A percentile compares a stretch with the other conserved stretches of the same genome.
Evolutionary conservation across 1,140 invertebrate species (phyloP).

Genomic region (Popillia japonica): DNA sequence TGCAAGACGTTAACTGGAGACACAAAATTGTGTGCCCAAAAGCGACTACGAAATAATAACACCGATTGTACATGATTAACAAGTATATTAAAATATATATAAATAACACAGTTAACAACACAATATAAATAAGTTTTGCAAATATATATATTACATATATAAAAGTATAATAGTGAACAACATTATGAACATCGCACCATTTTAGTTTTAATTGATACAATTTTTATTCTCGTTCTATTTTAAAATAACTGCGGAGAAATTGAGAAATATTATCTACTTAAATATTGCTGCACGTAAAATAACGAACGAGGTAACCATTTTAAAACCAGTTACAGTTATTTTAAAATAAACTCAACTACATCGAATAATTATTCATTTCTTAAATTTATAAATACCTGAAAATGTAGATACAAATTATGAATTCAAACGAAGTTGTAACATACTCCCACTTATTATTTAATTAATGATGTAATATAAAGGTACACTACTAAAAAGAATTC

Average conservation of each 20-base stretch:
- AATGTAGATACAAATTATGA: neutral
- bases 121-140: constrained; percentile 29
- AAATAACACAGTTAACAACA: constrained; percentile 31
- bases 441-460: neutral
- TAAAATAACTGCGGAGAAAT: neutral
- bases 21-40: too few species aligned
- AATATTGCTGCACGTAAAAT: neutral
- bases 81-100: constrained; percentile 34
- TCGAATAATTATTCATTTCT: neutral
- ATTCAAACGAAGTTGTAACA: neutral
- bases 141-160: constrained; percentile 19
- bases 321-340: constrained; percentile 19
- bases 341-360: neutral
- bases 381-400: neutral
- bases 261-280: neutral
- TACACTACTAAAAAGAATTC: too few species aligned
- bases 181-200: constrained; percentile 15
- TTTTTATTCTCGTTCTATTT: neutral
- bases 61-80: constrained; percentile 27
- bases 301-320: neutral
- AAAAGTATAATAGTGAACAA: constrained; percentile 27
- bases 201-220: neutral
- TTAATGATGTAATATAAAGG: too few species aligned
- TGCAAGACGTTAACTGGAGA: too few species aligned
- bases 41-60: too few species aligned